These are phyloP conservation scores for Asteroscopus sphinx DNA, from an alignment of 2,888 invertebrate genomes.

Conservation along the genomic window DNA sequence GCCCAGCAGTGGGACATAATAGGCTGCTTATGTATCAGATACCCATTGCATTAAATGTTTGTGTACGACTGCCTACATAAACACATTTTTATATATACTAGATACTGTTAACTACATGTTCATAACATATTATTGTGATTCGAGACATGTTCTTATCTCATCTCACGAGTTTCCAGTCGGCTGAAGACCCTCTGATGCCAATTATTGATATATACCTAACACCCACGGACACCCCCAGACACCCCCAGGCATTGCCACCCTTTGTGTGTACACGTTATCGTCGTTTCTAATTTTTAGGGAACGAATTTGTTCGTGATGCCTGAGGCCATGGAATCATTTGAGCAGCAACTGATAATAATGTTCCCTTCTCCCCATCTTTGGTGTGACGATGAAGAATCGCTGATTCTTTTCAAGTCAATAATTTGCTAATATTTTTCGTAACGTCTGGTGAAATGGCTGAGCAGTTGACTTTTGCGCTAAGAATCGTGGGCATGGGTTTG, in stretches of 20 bases:
- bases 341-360: slow-evolving; percentile 39
- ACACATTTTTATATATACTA: no score
- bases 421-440: no score
- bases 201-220: slow-evolving; percentile 27
- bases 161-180: slow-evolving; percentile 43
- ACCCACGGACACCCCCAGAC: slow-evolving; percentile 13
- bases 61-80: no score
- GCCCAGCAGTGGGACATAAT: no score
- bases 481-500: no score
- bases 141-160: slow-evolving; percentile 41
- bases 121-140: slow-evolving; percentile 27
- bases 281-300: slow-evolving; percentile 43
- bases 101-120: neutral
- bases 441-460: no score
- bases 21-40: no score
- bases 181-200: slow-evolving; percentile 50
- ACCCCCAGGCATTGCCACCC: slow-evolving; percentile 29
- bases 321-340: slow-evolving; percentile 33
- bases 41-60: no score
- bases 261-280: slow-evolving; percentile 27
- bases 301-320: slow-evolving; percentile 37
- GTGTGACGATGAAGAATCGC: neutral
- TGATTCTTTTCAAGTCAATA: no score
- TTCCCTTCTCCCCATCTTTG: slow-evolving; percentile 1
- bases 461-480: no score